Base-by-base conservation (phyloP, 2,888 invertebrate species). In the Aporophyla nigra region DNA sequence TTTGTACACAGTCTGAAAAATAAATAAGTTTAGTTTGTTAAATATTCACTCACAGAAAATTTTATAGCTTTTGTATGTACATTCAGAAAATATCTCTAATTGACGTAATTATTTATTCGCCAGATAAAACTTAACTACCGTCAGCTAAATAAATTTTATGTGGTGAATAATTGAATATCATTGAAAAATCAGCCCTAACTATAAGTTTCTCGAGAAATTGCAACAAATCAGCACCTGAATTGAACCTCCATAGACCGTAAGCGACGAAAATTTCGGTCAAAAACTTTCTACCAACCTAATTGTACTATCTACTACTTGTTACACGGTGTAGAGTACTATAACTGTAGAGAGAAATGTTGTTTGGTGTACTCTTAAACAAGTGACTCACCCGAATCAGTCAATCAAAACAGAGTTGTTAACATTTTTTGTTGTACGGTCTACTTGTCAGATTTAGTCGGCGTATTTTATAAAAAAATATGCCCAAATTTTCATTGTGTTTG, bases 241-340 rank as follows among this genome's bases (percentile, higher is more conserved):
- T 5, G 1, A 16, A 46, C 46, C n/a, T 21, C 5, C 46, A n/a
- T 19, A 33, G 33, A 33, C 33, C 33, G 33, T 33, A 72, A 43
- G 5, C 24, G 10, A 40, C 14, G 6, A 33, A 27, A 6, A 73
- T 53, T 33, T 59, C 24, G 66, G 43, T 76, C 43, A 59, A 53
- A 51, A 46, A 77, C 78, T 69, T 76, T 77, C 70, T 77, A 62
- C 40, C 53, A 33, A 27, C 16, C 21, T 40, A 68, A 61, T 61
- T 61, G 24, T 76, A 40, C 68, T 61, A 46, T 24, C n/a, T 19
- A 62, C n/a, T 43, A 71, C 61, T 78, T 78, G 54, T 51, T 78
- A 78, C 51, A 70, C 49, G 12, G n/a, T 53, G 46, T 51, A 49
- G 43, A 33, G 24, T 27, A 10, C 43, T 49, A 1, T 51, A 53